Evolutionary conservation across 2,888 invertebrate species (phyloP).

Genomic region (Melangyna quadrimaculata): DNA sequence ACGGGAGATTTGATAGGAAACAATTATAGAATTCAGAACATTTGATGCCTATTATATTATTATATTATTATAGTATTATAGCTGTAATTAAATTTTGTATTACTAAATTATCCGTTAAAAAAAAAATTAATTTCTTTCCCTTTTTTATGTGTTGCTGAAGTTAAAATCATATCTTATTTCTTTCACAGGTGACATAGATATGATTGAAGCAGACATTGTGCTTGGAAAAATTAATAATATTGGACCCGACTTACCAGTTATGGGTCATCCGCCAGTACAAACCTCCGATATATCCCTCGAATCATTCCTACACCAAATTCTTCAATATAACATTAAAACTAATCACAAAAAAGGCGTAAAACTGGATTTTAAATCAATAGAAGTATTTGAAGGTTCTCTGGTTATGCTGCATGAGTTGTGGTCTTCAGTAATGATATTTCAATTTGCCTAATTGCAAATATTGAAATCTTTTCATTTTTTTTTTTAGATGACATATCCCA

Average conservation of each 20-base stretch:
- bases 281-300: constrained; percentile 89
- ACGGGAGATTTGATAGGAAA: neutral
- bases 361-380: constrained; percentile 92
- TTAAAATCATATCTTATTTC: neutral
- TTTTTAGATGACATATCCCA: constrained; percentile 85
- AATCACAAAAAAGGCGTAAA: constrained; percentile 88
- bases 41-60: neutral
- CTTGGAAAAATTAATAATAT: constrained; percentile 84
- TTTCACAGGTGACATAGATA: constrained; percentile 84
- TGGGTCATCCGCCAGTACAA: constrained; percentile 91
- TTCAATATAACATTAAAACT: constrained; percentile 82
- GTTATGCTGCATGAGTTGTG: constrained; percentile 80
- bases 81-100: neutral
- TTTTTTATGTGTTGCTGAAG: neutral
- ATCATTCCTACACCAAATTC: constrained; percentile 86
- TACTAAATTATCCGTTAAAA: neutral
- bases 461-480: neutral
- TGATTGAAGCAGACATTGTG: constrained; percentile 93
- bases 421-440: constrained; percentile 78
- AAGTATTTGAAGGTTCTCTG: constrained; percentile 85
- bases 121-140: neutral
- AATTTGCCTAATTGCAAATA: neutral
- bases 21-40: neutral
- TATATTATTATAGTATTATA: neutral
- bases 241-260: constrained; percentile 85